A percentile compares a stretch with the other conserved stretches of the same genome.
phyloP scores from a whole-genome alignment of 2,113 vertebrate species.

The Chlorocebus sabaeus region DNA sequence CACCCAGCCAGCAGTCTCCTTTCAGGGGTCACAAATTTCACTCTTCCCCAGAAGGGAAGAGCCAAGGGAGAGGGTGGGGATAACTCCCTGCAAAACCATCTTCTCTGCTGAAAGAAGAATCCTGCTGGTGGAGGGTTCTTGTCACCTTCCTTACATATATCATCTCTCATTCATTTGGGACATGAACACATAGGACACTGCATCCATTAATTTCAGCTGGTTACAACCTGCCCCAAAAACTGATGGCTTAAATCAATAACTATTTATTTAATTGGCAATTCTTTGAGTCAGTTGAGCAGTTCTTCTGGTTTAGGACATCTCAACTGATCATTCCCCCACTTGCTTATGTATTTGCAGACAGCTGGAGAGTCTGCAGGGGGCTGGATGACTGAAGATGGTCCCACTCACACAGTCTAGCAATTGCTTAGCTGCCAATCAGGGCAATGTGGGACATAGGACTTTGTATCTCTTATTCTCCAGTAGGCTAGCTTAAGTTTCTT shows the following conservation, averaged over 20 bases:
- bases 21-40: conserved; percentile 33
- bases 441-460: too few relatives aligned
- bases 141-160: not conserved
- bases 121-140: not conserved
- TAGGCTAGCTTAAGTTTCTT: not conserved
- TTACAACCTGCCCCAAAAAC: conserved; percentile 22
- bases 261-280: not conserved
- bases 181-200: not conserved
- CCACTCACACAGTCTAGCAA: not conserved
- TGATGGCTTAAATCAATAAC: not conserved
- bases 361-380: not conserved
- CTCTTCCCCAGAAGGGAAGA: not conserved
- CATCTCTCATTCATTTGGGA: not conserved
- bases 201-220: not conserved
- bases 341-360: not conserved
- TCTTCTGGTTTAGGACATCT: not conserved
- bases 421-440: not conserved
- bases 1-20: conserved; percentile 45
- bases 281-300: not conserved
- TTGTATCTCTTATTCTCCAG: not conserved
- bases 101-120: not conserved
- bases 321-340: not conserved
- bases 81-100: not conserved
- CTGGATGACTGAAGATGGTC: not conserved
- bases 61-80: not conserved